A percentile compares a stretch with the other conserved stretches of the same genome.
Conservation (phyloP, 1,140 invertebrate genomes). For the Drosophila melanogaster region DNA sequence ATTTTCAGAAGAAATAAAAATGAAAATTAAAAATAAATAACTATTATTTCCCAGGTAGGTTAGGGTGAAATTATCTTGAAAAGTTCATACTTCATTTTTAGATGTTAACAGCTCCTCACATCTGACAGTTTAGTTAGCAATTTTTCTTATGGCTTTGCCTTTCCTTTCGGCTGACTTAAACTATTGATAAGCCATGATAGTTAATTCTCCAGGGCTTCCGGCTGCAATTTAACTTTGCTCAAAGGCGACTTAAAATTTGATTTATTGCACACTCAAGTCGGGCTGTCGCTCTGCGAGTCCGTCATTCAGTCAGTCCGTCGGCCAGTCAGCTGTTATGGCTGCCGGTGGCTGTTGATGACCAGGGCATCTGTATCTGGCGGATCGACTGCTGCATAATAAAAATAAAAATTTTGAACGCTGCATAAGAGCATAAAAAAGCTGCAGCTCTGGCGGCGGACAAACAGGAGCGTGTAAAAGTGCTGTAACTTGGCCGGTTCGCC, state of each 20-base stretch:
- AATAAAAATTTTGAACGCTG: slow-evolving; percentile 38
- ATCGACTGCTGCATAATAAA: slow-evolving; percentile 44
- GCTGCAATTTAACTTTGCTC: slow-evolving; percentile 77
- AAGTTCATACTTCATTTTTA: slow-evolving; percentile 12
- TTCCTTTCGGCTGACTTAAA: slow-evolving; percentile 37
- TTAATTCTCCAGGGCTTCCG: slow-evolving; percentile 65
- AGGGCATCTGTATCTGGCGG: slow-evolving; percentile 50
- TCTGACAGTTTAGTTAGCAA: slow-evolving; percentile 41
- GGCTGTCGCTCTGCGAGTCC: slow-evolving; percentile 14
- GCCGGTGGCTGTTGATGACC: slow-evolving; percentile 9
- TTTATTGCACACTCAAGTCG: slow-evolving; percentile 67
- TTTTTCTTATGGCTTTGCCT: slow-evolving; percentile 47
- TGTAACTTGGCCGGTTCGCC: slow-evolving; percentile 54
- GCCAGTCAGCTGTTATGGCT: slow-evolving; percentile 55
- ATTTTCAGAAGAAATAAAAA: neutral
- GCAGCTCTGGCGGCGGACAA: slow-evolving; percentile 9
- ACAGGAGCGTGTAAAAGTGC: slow-evolving; percentile 61
- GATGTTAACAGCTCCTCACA: slow-evolving; percentile 29
- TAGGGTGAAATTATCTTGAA: slow-evolving; percentile 15
- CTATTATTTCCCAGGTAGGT: slow-evolving; percentile 4
- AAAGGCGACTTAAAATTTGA: slow-evolving; percentile 78
- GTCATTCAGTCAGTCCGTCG: slow-evolving; percentile 33
- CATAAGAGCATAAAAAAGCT: slow-evolving; percentile 43
- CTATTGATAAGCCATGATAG: slow-evolving; percentile 59
- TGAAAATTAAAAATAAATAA: neutral